A percentile compares a stretch with the other conserved stretches of the same genome.
Conservation (phyloP, 2,797 vertebrate genomes). For the Acanthornis magna region DNA sequence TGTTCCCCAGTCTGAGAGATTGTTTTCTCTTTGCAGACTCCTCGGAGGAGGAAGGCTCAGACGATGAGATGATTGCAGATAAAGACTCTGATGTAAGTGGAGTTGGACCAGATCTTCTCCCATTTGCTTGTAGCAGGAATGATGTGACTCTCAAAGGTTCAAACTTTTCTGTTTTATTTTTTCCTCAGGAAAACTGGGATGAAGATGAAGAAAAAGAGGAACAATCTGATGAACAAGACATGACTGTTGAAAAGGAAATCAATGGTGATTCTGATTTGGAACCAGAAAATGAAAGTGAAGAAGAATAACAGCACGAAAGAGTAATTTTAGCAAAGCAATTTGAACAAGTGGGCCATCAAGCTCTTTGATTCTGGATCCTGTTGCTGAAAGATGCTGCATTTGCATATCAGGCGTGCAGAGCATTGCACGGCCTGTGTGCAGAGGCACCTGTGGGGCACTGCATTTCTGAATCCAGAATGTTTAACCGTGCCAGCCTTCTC, state of each 20-base stretch:
- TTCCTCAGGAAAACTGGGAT: slow-evolving; percentile 87
- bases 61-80: slow-evolving; percentile 86
- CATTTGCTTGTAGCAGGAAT: not conserved
- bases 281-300: slow-evolving; percentile 93
- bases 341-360: slow-evolving; percentile 39
- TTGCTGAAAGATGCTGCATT: slow-evolving; percentile 29
- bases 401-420: slow-evolving; percentile 52
- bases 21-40: slow-evolving; percentile 80
- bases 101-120: not conserved
- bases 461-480: slow-evolving; percentile 63
- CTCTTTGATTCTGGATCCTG: slow-evolving; percentile 42
- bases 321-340: not conserved
- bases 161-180: not conserved
- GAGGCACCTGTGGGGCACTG: slow-evolving; percentile 24
- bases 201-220: slow-evolving; percentile 80
- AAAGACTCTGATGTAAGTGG: slow-evolving; percentile 92
- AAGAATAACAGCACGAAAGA: slow-evolving; percentile 80
- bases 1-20: not conserved
- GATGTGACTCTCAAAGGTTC: not conserved
- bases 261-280: slow-evolving; percentile 96
- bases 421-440: slow-evolving; percentile 10
- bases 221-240: slow-evolving; percentile 71
- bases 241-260: slow-evolving; percentile 85
- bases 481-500: slow-evolving; percentile 67
- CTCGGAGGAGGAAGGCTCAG: slow-evolving; percentile 89